Base-by-base conservation (phyloP, 2,888 invertebrate species). In the Yponomeuta plumbellus region DNA sequence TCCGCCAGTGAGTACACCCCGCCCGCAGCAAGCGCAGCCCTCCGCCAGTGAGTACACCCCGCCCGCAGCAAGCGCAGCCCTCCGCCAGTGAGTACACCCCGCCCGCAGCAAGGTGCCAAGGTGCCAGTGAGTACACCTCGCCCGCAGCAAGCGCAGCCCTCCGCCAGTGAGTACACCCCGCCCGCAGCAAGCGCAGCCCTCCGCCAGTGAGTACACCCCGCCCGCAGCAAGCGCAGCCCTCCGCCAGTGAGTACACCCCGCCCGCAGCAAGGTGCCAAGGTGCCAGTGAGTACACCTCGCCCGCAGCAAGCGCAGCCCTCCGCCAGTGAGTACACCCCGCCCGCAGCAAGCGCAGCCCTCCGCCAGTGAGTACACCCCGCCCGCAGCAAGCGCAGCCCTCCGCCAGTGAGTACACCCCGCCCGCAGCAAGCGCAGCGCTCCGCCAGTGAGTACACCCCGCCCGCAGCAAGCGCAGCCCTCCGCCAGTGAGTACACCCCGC, bases 41-140 rank as follows among this genome's bases (percentile, higher is more conserved):
- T 71, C 79, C 5, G 71, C 68, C 57, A 84, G 87, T 88, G 1
- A 79, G 86, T 81, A 13, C 17, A 3, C 44, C 13, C 13, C 44
- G 17, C 44, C 17, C 17, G 44, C 44, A 52, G 44, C 44, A 3
- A 4, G 44, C 13, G 44, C 44, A 52, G 5, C 44, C 44, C 44
- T 52, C 44, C 13, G 4, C 13, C 44, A 44, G 44, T 11, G 44
- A 44, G 44, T 44, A 4, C 1, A 2, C 13, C 44, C 90, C 92
- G 79, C 80, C 87, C n/a, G 84, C 91, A 71, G 85, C 92, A 92
- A 72, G 81, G 86, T 0, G 85, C 91, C 67, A 92, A 92, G 78
- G 80, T 95, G 66, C 75, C 91, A 0, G 91, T 93, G 44, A 94
- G 95, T 0, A 93, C 93, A 68, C 85, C 91, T 70, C 39, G 39